These are phyloP conservation scores for Leptestheria dahalacensis DNA, from an alignment of 1,140 invertebrate genomes.

Conservation along the genomic window DNA sequence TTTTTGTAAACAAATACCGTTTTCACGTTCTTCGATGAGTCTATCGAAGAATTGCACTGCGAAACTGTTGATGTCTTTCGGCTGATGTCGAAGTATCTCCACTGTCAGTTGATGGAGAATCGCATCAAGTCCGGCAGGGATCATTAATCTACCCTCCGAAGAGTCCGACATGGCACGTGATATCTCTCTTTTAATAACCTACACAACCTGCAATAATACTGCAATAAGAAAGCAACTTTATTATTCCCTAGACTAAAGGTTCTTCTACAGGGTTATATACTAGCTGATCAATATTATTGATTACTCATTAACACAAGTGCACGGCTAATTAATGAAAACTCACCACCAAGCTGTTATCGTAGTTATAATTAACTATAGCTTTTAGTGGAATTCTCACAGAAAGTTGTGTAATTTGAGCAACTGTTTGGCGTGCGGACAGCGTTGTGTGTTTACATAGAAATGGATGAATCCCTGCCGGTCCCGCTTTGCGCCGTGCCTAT, in stretches of 20 bases:
- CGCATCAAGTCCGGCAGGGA: background rate
- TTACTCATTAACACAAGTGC: too few species aligned
- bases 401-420: too few species aligned
- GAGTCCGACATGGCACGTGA: background rate
- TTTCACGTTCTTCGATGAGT: background rate
- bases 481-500: background rate
- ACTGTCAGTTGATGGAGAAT: background rate
- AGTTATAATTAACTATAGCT: too few species aligned
- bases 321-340: too few species aligned
- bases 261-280: too few species aligned
- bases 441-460: background rate
- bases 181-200: background rate
- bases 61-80: background rate
- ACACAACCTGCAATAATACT: background rate
- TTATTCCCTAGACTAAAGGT: background rate
- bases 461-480: background rate
- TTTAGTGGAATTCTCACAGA: too few species aligned
- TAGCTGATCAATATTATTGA: too few species aligned
- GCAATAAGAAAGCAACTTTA: background rate
- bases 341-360: too few species aligned
- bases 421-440: too few species aligned
- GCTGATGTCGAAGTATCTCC: background rate
- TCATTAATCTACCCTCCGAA: background rate
- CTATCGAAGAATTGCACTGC: background rate
- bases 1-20: background rate